Conservation (phyloP, 1,140 invertebrate genomes). For the Cydia amplana region DNA sequence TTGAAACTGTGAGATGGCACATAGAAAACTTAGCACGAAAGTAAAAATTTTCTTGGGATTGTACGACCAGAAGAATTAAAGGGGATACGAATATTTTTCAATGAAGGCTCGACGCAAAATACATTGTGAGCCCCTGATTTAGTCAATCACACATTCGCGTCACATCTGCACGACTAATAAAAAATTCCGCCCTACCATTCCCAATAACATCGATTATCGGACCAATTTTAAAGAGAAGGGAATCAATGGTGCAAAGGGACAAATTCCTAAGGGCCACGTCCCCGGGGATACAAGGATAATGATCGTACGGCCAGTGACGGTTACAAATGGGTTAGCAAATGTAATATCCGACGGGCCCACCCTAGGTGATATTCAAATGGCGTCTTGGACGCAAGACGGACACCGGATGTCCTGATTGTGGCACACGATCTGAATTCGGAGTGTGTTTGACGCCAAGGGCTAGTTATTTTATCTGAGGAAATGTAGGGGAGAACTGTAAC, state of each 20-base stretch:
- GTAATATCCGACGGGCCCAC: constrained; percentile 71
- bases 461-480: neutral
- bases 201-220: constrained; percentile 60
- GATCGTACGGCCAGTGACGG: constrained; percentile 66
- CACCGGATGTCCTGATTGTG: constrained; percentile 47
- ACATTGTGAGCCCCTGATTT: constrained; percentile 28
- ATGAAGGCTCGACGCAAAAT: neutral
- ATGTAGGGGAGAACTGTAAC: neutral
- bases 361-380: constrained; percentile 62
- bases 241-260: constrained; percentile 61
- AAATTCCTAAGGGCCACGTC: constrained; percentile 62
- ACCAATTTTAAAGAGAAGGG: constrained; percentile 59
- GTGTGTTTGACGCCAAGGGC: constrained; percentile 35
- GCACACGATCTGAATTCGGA: constrained; percentile 58
- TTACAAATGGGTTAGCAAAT: constrained; percentile 78
- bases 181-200: constrained; percentile 47
- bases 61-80: neutral
- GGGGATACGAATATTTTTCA: neutral
- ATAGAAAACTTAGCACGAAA: neutral
- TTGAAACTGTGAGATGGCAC: too few species aligned
- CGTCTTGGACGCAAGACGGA: constrained; percentile 39
- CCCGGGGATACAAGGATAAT: constrained; percentile 69
- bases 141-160: constrained; percentile 47
- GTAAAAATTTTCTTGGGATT: neutral
- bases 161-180: constrained; percentile 49